These are phyloP conservation scores for Hirtodrosophila duncani DNA, from an alignment of 2,888 invertebrate species.

Conservation along the genomic window DNA sequence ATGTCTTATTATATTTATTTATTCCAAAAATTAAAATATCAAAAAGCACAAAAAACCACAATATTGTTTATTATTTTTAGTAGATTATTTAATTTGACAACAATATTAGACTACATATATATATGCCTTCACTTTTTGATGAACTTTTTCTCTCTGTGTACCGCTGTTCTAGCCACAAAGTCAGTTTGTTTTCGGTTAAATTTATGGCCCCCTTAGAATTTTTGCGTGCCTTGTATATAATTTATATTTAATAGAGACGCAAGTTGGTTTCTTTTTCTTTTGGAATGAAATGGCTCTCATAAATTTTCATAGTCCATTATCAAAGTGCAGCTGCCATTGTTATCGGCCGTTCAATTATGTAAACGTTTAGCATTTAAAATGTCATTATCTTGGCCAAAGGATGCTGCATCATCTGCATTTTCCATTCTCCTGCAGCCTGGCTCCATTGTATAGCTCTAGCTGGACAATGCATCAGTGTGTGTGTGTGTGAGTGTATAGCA, in stretches of 20 bases:
- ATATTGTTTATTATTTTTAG: too few relatives aligned
- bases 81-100: too few relatives aligned
- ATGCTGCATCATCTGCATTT: constrained; percentile 21
- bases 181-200: constrained; percentile 59
- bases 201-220: constrained; percentile 62
- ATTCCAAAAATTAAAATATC: too few relatives aligned
- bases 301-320: constrained; percentile 32
- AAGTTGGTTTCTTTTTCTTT: constrained; percentile 34
- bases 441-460: constrained; percentile 32
- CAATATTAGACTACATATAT: too few relatives aligned
- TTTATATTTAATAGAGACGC: constrained; percentile 68
- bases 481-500: too few relatives aligned
- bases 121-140: too few relatives aligned
- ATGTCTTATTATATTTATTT: too few relatives aligned
- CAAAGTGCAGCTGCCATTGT: constrained; percentile 37
- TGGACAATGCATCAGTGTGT: constrained; percentile 47
- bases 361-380: constrained; percentile 56
- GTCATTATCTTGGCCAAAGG: constrained; percentile 46
- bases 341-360: constrained; percentile 51
- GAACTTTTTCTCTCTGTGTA: too few relatives aligned
- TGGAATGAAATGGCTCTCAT: constrained; percentile 30
- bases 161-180: constrained; percentile 40
- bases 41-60: too few relatives aligned
- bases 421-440: background rate
- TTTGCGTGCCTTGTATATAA: constrained; percentile 54